Conservation (phyloP, 2,797 vertebrate genomes). For the Phoxinus dragarum region DNA sequence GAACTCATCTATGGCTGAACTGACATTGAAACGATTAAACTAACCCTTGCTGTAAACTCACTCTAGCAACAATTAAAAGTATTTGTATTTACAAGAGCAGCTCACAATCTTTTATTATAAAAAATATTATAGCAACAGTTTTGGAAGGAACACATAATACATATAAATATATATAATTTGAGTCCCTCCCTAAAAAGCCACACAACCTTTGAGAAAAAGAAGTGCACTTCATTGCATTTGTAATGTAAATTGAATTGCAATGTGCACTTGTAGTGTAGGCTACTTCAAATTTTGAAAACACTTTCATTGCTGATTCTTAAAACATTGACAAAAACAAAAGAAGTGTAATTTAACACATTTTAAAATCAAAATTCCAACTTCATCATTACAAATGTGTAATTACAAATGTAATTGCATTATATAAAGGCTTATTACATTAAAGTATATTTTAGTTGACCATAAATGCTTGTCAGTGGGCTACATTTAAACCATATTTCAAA, state of each 20-base stretch:
- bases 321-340: neutral
- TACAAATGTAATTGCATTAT: neutral
- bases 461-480: neutral
- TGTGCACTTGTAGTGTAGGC: neutral
- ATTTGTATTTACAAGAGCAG: neutral
- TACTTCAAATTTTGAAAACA: neutral
- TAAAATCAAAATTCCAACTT: neutral
- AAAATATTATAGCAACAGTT: neutral
- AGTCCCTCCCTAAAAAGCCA: neutral
- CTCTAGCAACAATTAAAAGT: neutral
- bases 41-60: neutral
- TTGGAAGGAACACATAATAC: neutral
- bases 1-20: neutral
- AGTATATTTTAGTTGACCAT: neutral
- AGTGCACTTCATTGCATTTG: neutral
- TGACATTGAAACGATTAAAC: neutral
- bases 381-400: neutral
- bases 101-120: neutral
- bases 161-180: neutral
- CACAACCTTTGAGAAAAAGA: neutral
- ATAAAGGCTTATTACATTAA: neutral
- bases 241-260: neutral
- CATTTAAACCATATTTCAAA: neutral
- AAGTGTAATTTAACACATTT: no score
- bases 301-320: neutral